These are phyloP conservation scores for Charanyca ferruginea DNA, from an alignment of 2,888 invertebrate genomes.

Conservation along the genomic window DNA sequence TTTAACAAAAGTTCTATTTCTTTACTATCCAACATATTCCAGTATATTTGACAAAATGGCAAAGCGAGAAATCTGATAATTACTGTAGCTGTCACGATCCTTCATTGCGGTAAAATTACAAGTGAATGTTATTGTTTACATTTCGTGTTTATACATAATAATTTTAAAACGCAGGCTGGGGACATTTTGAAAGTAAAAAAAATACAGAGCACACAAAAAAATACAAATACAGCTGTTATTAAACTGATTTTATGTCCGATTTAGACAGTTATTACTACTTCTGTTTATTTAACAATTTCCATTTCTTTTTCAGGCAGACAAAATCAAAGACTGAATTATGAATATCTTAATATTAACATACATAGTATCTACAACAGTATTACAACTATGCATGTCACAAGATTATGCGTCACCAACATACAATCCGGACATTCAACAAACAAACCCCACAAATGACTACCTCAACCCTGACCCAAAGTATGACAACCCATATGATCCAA, in stretches of 20 bases:
- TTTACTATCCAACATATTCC: background rate
- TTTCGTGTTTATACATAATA: background rate
- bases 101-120: slow-evolving; percentile 5
- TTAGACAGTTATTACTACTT: background rate
- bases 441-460: slow-evolving; percentile 84
- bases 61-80: background rate
- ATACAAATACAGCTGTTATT: background rate
- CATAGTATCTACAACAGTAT: slow-evolving; percentile 70
- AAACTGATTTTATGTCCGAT: background rate
- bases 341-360: slow-evolving; percentile 79
- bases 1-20: background rate
- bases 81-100: slow-evolving; percentile 8
- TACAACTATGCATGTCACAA: slow-evolving; percentile 78
- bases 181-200: background rate
- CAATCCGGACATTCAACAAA: slow-evolving; percentile 76
- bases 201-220: background rate
- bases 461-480: slow-evolving; percentile 76
- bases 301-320: slow-evolving; percentile 74
- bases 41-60: slow-evolving; percentile 1
- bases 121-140: slow-evolving; percentile 17
- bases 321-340: slow-evolving; percentile 84
- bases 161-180: too few relatives aligned
- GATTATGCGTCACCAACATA: slow-evolving; percentile 83
- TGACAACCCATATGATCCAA: slow-evolving; percentile 85
- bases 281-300: background rate